Base-by-base conservation (phyloP, 2,797 vertebrate genomes). In the Hoplostethus mediterraneus region DNA sequence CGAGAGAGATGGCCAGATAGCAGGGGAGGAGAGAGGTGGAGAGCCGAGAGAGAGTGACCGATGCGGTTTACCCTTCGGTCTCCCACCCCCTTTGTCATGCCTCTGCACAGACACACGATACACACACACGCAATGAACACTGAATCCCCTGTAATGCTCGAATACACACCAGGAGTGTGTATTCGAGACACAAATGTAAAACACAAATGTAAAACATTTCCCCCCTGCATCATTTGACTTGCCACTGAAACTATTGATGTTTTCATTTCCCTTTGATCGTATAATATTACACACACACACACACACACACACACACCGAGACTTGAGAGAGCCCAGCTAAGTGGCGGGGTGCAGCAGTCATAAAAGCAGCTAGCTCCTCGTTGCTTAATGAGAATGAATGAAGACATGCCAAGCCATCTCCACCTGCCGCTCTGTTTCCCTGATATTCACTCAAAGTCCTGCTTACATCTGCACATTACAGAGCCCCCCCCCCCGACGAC, bases 361-460 rank as follows among this genome's bases (percentile, higher is more conserved):
- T 73, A 79, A 87, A 85, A 73, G 62, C 61, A 53, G 65, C 45
- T 56, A 12, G 62, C 64, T 72, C 52, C 69, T 64, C 70, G 63
- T 70, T 25, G 36, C 72, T 76, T 85, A 85, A 92, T 89, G 80
- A 87, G 87, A 87, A 89, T 84, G 48, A 86, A 84, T 83, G 69
- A 80, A 87, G 76, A 80, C 57, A 9, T 81, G 79, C 71, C 68
- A 73, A 57, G 61, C 65, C 16, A 25, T 83, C 68, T 79, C 56
- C 83, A 75, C 67, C 80, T 83, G 67, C 51, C 76, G 47, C 55
- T 71, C 63, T 70, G 30, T 66, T 69, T 62, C 31, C 65, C 44
- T 25, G 8, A 21, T 68, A 30, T 75, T 81, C 59, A 33, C 56
- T 38, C 31, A 13, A 61, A 51, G 56, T 51, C 52, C 12, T 75